Evolutionary conservation across 2,113 vertebrate genomes (phyloP), one percentile per base, ranked within the genome.

Genomic region (Bostrychus sinensis): DNA sequence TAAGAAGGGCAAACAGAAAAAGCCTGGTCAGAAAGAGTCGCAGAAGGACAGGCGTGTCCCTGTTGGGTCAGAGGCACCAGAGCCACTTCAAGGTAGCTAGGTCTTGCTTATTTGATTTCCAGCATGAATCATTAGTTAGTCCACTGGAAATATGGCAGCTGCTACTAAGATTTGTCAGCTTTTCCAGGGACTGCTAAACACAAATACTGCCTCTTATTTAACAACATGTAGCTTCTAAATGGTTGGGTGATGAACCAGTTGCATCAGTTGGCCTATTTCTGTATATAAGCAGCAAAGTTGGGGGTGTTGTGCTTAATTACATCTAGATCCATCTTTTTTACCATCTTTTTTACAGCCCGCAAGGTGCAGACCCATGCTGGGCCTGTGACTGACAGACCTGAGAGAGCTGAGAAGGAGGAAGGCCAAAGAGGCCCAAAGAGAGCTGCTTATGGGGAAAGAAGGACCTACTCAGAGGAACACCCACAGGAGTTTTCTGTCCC

Each of bases 21-120:
- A 87, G 74, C 2, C 72, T 3, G 67, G 81, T 1, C 91, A 92
- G 65, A 93, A 83, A 63, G 94, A 95, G 58, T 92, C 94, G 1
- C 94, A 94, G 78, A 93, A 80, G 72, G 93, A 84, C 68, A 68
- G 84, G 20, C 74, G 79, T 5, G 1, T 75, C 12, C 70, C 68
- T 0, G 4, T 39, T 1, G 28, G 3, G 2, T 19, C 36, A 7
- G 70, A 75, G 0, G 38, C 6, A 1, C 62, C 36, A 3, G 66
- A 12, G 32, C 32, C 78, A 72, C 81, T 83, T 81, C 17, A n/a
- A 55, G 71, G 32, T 9, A 11, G 9, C 13, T 7, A 37, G n/a
- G 46, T 3, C 7, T 1, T 2, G 16, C 8, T 17, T n/a, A 16
- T 8, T n/a, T n/a, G n/a, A n/a, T n/a, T n/a, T n/a, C n/a, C n/a